These are phyloP conservation scores for Rhinogobius similis DNA, from an alignment of 2,113 vertebrate species.

Conservation along the genomic window DNA sequence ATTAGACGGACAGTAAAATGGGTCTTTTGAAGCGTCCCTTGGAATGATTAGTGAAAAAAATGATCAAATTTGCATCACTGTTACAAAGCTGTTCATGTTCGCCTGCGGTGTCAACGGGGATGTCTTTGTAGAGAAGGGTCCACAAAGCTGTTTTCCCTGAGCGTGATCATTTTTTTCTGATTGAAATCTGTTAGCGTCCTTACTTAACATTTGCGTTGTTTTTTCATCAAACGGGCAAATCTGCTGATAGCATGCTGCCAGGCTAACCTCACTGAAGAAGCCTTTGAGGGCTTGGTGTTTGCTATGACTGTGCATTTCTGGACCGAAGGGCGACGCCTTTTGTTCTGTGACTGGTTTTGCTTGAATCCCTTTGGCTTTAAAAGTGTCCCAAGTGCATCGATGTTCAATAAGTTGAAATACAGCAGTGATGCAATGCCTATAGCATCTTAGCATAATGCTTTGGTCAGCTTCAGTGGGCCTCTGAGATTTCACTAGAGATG, in stretches of 20 bases:
- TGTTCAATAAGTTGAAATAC: neutral
- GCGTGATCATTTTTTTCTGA: neutral
- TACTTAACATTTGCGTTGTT: neutral
- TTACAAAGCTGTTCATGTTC: no score
- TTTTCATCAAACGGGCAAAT: neutral
- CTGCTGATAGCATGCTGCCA: slow-evolving; percentile 2
- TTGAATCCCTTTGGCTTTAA: neutral
- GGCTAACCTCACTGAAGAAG: slow-evolving; percentile 28
- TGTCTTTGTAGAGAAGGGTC: neutral
- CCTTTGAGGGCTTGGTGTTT: slow-evolving; percentile 45
- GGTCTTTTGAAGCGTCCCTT: neutral
- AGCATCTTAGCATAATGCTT: slow-evolving; percentile 1
- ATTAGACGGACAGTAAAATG: neutral
- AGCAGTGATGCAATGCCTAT: neutral
- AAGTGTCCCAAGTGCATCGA: neutral
- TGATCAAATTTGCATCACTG: neutral
- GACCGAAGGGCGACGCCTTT: slow-evolving; percentile 71
- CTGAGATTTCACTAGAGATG: slow-evolving; percentile 18
- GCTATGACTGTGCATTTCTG: slow-evolving; percentile 84
- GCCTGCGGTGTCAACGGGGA: neutral
- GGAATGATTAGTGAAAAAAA: neutral
- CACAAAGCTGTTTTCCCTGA: neutral
- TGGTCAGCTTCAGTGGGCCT: slow-evolving; percentile 6
- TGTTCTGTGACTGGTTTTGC: slow-evolving; percentile 22
- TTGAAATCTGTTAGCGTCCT: neutral